A percentile compares a stretch with the other conserved stretches of the same genome.
phyloP scores from a whole-genome alignment of 1,140 invertebrate species.

The Bombus polaris region DNA sequence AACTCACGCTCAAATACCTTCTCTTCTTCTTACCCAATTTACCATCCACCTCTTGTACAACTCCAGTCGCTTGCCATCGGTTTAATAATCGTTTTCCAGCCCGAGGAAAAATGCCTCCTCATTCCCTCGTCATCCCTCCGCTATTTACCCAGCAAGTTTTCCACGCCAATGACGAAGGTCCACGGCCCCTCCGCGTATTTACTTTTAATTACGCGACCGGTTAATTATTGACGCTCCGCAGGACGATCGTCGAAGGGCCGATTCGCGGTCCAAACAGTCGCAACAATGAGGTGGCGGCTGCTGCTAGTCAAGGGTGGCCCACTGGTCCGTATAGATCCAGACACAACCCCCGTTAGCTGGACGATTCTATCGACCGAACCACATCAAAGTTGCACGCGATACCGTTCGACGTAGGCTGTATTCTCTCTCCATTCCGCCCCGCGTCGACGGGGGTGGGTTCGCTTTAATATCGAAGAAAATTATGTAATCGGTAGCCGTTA shows the following conservation, averaged over 20 bases:
- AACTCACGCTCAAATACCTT: not conserved
- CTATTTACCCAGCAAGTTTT: slow-evolving; percentile 53
- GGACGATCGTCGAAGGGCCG: slow-evolving; percentile 51
- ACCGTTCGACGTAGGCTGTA: slow-evolving; percentile 56
- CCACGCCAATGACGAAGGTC: slow-evolving; percentile 29
- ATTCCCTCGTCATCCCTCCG: not conserved
- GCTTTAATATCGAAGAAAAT: slow-evolving; percentile 79
- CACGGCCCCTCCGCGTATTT: slow-evolving; percentile 66
- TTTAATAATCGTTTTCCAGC: not conserved
- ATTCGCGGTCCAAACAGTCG: slow-evolving; percentile 74
- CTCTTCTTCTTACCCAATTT: not conserved
- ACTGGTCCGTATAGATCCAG: slow-evolving; percentile 50
- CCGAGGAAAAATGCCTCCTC: not conserved
- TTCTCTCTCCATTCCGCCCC: slow-evolving; percentile 6
- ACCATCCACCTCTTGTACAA: not conserved
- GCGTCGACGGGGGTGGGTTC: slow-evolving; percentile 54
- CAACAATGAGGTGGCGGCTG: slow-evolving; percentile 68
- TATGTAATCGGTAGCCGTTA: slow-evolving; percentile 76
- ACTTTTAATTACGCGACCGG: slow-evolving; percentile 79
- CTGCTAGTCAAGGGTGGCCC: slow-evolving; percentile 58
- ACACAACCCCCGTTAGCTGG: slow-evolving; percentile 52
- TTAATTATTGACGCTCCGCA: slow-evolving; percentile 78
- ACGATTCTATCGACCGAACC: slow-evolving; percentile 81
- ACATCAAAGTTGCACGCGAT: slow-evolving; percentile 80
- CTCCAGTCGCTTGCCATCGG: not conserved